phyloP scores from a whole-genome alignment of 1,140 invertebrate genomes.

The Diachasmimorpha longicaudata region DNA sequence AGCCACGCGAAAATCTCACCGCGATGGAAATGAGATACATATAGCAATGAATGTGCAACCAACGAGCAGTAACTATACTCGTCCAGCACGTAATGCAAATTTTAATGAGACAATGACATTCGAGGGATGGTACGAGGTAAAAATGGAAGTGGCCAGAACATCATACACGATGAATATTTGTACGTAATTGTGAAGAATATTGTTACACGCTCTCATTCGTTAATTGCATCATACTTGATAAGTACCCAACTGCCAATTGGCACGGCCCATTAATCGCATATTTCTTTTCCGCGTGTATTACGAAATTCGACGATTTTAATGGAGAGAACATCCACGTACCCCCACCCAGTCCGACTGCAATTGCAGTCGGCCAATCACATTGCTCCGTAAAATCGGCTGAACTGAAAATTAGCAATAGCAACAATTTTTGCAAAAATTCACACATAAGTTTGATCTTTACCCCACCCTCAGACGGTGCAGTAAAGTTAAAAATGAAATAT shows the following conservation, averaged over 20 bases:
- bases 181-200: not conserved
- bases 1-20: not conserved
- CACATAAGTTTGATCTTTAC: no score
- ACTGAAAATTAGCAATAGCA: no score
- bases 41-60: not conserved
- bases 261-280: slow-evolving; percentile 45
- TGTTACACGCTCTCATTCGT: slow-evolving; percentile 42
- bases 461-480: no score
- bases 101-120: not conserved
- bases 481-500: no score
- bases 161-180: not conserved
- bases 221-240: slow-evolving; percentile 58
- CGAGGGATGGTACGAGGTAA: not conserved
- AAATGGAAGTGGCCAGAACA: not conserved
- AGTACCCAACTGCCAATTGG: slow-evolving; percentile 52
- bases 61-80: not conserved
- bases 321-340: not conserved
- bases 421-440: no score
- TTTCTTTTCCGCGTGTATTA: not conserved
- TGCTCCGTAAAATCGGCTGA: no score
- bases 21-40: not conserved
- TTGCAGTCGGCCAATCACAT: no score
- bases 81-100: not conserved
- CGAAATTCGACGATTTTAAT: not conserved
- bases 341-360: not conserved